Conservation (phyloP, 2,113 vertebrate species). For the Eulemur rufifrons region DNA sequence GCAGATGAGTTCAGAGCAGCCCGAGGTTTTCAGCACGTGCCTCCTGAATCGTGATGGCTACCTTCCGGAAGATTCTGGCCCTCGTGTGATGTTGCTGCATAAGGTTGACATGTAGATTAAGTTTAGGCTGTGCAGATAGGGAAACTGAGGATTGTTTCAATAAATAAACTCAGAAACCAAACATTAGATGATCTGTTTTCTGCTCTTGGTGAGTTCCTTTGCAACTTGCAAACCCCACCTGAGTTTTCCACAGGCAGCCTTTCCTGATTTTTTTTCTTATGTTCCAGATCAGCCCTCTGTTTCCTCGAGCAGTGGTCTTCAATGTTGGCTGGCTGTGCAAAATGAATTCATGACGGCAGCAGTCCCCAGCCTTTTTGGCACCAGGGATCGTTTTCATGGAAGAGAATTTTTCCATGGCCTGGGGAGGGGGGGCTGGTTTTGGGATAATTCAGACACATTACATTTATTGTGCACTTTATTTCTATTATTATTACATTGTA, state of each 20-base stretch:
- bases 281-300: background rate
- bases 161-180: background rate
- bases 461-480: too few relatives aligned
- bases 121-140: background rate
- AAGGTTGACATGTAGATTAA: background rate
- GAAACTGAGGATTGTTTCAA: background rate
- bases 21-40: background rate
- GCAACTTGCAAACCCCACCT: too few relatives aligned
- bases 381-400: too few relatives aligned
- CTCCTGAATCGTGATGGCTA: background rate
- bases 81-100: background rate
- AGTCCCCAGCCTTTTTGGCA: too few relatives aligned
- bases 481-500: too few relatives aligned
- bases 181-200: background rate
- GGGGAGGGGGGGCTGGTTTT: too few relatives aligned
- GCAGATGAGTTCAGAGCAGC: background rate
- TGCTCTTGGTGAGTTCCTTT: background rate
- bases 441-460: too few relatives aligned
- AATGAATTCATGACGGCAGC: background rate
- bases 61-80: background rate
- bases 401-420: too few relatives aligned
- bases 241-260: background rate
- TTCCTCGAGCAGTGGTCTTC: background rate
- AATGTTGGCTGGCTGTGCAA: background rate
- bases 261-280: background rate